phyloP scores from a whole-genome alignment of 2,797 vertebrate species.

The Lindbergichthys nudifrons region DNA sequence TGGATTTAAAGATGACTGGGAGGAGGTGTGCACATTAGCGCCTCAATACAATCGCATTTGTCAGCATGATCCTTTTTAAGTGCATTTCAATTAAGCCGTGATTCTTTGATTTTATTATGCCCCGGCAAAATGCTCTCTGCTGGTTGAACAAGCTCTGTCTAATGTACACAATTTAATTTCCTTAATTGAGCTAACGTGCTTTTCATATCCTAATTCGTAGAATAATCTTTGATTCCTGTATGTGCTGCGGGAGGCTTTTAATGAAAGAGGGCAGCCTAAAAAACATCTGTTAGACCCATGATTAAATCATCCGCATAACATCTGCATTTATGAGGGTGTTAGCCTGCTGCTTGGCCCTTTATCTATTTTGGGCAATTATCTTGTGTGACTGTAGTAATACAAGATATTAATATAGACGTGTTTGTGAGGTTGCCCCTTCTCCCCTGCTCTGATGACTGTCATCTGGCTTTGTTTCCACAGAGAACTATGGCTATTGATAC shows the following conservation, averaged over 20 bases:
- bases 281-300: constrained; percentile 86
- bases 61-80: constrained; percentile 98
- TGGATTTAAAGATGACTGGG: constrained; percentile 92
- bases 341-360: constrained; percentile 74
- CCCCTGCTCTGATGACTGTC: constrained; percentile 60
- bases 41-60: constrained; percentile 95
- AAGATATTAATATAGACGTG: constrained; percentile 78
- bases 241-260: constrained; percentile 87
- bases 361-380: constrained; percentile 82
- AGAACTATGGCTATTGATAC: constrained; percentile 66
- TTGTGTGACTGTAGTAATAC: constrained; percentile 67
- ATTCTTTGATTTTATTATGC: constrained; percentile 98
- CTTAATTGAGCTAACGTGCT: constrained; percentile 96
- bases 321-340: constrained; percentile 89
- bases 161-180: constrained; percentile 98
- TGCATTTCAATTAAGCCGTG: constrained; percentile 97
- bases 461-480: constrained; percentile 66
- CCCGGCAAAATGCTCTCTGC: constrained; percentile 87
- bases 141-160: constrained; percentile 88
- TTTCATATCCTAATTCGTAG: constrained; percentile 96
- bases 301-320: constrained; percentile 89
- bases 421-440: constrained; percentile 60
- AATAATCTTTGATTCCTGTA: constrained; percentile 92
- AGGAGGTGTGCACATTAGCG: constrained; percentile 89
- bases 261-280: constrained; percentile 89